A percentile compares a stretch with the other conserved stretches of the same genome.
phyloP scores from a whole-genome alignment of 2,888 invertebrate genomes.

The Agriopis marginaria region DNA sequence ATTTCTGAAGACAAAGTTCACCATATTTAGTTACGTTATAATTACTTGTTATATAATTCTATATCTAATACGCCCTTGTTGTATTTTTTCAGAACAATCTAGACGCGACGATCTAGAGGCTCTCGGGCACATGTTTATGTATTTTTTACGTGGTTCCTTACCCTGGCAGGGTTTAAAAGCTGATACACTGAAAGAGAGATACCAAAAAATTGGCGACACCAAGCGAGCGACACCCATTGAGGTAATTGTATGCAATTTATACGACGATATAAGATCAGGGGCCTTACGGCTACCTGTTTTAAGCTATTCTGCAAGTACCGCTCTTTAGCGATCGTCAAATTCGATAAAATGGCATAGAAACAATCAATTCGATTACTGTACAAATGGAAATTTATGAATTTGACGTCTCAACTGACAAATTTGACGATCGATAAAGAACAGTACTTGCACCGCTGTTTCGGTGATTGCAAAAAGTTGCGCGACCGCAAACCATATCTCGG shows the following conservation, averaged over 20 bases:
- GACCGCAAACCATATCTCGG: no score
- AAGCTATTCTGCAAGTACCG: no score
- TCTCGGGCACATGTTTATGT: conserved; percentile 99
- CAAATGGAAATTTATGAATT: no score
- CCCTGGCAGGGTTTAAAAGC: conserved; percentile 99
- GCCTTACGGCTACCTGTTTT: no score
- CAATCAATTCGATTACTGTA: no score
- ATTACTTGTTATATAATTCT: not conserved
- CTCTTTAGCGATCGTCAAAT: no score
- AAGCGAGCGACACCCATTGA: conserved; percentile 99
- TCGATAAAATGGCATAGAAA: no score
- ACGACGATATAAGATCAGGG: no score
- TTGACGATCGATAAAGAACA: no score
- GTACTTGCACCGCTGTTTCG: no score
- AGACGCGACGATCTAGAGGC: conserved; percentile 99
- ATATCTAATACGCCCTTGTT: not conserved
- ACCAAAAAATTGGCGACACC: conserved; percentile 99
- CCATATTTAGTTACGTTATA: not conserved
- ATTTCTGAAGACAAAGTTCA: not conserved
- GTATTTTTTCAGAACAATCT: conserved; percentile 94
- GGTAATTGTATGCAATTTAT: conserved; percentile 71
- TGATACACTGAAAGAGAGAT: conserved; percentile 99
- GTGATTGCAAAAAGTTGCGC: no score
- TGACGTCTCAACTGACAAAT: no score
- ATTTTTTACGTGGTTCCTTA: conserved; percentile 99